Evolutionary conservation across 2,113 vertebrate species (phyloP).

Genomic region (Dasyornis broadbenti): DNA sequence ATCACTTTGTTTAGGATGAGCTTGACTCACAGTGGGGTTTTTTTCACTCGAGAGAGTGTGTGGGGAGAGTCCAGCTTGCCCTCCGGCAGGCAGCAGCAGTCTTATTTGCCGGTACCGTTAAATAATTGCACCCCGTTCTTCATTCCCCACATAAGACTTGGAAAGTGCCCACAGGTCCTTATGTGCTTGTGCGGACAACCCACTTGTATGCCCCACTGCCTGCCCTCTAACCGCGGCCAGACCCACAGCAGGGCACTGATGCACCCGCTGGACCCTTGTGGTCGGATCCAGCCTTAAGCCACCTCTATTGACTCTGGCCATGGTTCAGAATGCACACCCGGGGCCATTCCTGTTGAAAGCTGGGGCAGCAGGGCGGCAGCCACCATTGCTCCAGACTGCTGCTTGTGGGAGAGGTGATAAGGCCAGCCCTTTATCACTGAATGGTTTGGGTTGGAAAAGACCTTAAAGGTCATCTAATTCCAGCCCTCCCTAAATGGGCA

Average conservation of each 20-base stretch:
- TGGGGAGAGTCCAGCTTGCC: fast-evolving
- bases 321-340: fast-evolving
- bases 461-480: neutral
- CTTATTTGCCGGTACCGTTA: fast-evolving
- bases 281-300: fast-evolving
- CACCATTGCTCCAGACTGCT: too few species aligned
- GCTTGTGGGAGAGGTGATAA: neutral
- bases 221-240: fast-evolving
- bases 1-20: fast-evolving
- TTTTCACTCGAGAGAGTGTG: fast-evolving
- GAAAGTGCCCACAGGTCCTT: fast-evolving
- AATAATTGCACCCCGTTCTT: fast-evolving
- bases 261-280: fast-evolving
- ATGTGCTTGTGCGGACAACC: fast-evolving
- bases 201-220: fast-evolving
- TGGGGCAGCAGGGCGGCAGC: neutral
- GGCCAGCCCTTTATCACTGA: fast-evolving
- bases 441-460: neutral
- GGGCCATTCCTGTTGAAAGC: neutral
- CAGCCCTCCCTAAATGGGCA: too few species aligned
- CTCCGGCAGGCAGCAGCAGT: neutral
- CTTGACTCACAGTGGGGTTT: fast-evolving
- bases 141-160: fast-evolving
- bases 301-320: fast-evolving
- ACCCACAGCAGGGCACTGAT: fast-evolving